A percentile compares a stretch with the other conserved stretches of the same genome.
phyloP scores from a whole-genome alignment of 2,797 vertebrate genomes.

The Antrozous pallidus region DNA sequence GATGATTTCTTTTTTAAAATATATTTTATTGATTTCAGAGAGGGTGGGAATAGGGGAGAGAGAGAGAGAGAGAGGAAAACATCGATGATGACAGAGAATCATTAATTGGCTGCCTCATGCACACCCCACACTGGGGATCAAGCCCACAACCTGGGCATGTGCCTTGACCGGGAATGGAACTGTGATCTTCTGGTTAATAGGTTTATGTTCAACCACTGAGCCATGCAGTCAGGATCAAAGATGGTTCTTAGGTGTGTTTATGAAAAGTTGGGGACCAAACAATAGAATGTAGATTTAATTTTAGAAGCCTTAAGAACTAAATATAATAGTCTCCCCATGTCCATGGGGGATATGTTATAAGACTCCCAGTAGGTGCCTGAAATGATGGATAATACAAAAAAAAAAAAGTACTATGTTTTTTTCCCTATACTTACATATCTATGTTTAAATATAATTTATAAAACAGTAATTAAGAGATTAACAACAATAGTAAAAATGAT shows the following conservation, averaged over 20 bases:
- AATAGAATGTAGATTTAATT: not conserved
- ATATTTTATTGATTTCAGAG: too few species aligned
- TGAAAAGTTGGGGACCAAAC: not conserved
- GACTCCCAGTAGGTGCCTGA: not conserved
- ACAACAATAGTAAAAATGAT: not conserved
- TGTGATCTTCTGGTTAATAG: too few species aligned
- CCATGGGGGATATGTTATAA: rapidly evolving
- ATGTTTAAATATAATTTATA: not conserved
- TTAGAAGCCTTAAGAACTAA: not conserved
- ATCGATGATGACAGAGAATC: too few species aligned
- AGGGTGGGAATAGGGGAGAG: too few species aligned
- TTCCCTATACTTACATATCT: not conserved
- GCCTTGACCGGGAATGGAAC: too few species aligned
- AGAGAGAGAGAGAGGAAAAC: too few species aligned
- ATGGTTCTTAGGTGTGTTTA: not conserved
- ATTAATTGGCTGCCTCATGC: too few species aligned
- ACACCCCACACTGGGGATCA: too few species aligned
- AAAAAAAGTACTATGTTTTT: not conserved
- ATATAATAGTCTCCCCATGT: not conserved
- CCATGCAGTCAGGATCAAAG: too few species aligned
- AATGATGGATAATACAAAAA: not conserved
- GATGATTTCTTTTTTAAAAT: not conserved
- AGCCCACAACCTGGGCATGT: too few species aligned
- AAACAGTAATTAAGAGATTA: not conserved
- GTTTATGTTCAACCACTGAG: too few species aligned